Evolutionary conservation across 2,113 vertebrate genomes (phyloP).

Genomic region (Leucopsar rothschildi): DNA sequence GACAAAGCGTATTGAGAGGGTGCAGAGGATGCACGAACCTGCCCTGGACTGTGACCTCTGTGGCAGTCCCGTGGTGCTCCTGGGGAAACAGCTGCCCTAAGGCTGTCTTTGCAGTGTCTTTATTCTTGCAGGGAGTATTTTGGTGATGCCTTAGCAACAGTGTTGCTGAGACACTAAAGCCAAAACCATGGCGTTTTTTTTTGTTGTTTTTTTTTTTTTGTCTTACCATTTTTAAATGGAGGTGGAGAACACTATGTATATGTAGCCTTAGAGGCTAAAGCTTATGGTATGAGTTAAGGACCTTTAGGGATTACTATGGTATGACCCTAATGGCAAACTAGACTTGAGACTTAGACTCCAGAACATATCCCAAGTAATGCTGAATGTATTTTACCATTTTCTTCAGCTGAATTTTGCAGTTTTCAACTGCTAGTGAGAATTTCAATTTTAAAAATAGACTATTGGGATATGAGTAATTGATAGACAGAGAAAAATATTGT

Average conservation of each 20-base stretch:
- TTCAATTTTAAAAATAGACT: not conserved
- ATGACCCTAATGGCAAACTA: not conserved
- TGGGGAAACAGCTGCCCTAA: not conserved
- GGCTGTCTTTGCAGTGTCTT: not conserved
- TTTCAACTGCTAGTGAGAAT: not conserved
- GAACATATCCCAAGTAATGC: not conserved
- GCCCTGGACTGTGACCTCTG: not conserved
- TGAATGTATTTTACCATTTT: not conserved
- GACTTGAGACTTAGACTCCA: not conserved
- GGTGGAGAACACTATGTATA: not conserved
- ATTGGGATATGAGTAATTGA: not conserved
- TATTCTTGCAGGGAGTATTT: not conserved
- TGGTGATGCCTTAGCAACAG: not conserved
- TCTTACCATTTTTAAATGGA: not conserved
- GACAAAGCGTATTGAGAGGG: not conserved
- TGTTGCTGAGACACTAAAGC: not conserved
- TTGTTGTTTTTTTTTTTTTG: not conserved
- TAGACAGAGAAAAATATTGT: not conserved
- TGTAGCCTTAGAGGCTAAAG: not conserved
- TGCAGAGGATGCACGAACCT: rapidly evolving
- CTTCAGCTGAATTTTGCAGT: not conserved
- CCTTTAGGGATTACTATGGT: not conserved
- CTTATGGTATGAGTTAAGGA: not conserved
- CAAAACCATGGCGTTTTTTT: not conserved
- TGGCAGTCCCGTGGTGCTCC: not conserved